A percentile compares a stretch with the other conserved stretches of the same genome.
These are phyloP conservation scores for Chionoecetes opilio DNA, from an alignment of 1,140 invertebrate species.

Conservation along the genomic window DNA sequence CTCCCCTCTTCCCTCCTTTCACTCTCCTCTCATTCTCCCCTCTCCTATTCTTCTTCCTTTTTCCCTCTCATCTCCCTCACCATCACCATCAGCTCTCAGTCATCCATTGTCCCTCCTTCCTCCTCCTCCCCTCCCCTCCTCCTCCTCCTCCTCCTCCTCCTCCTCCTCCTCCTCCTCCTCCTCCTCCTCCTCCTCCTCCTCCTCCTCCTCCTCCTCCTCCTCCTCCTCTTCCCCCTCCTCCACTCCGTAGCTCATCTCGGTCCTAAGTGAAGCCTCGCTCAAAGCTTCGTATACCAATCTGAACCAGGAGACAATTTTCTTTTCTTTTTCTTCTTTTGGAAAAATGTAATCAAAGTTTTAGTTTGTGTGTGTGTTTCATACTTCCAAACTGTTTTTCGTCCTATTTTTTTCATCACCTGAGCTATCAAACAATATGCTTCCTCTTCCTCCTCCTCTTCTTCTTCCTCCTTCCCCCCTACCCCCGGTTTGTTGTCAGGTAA, in stretches of 20 bases:
- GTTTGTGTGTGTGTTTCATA: constrained; percentile 29
- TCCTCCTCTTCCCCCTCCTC: too few relatives aligned
- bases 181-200: too few relatives aligned
- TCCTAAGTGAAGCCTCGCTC: background rate
- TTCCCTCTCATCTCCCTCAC: background rate
- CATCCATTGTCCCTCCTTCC: too few relatives aligned
- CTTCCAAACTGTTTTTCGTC: background rate
- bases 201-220: background rate
- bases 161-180: background rate
- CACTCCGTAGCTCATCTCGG: too few relatives aligned
- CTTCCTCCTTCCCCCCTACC: background rate
- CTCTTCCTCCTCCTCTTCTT: background rate
- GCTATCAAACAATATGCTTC: background rate
- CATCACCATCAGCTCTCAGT: too few relatives aligned
- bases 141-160: constrained; percentile 22
- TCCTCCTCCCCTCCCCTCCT: background rate
- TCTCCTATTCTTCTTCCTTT: background rate
- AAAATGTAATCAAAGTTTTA: background rate
- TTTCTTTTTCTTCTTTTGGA: background rate
- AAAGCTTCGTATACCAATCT: background rate
- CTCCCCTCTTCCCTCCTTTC: background rate
- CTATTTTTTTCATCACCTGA: too few relatives aligned
- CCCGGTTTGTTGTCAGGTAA: background rate
- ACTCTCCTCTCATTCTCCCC: background rate
- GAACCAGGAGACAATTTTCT: background rate